These are phyloP conservation scores for Epizoanthus ramosus DNA, from an alignment of 92 coral and sea anemone species.

Conservation along the genomic window DNA sequence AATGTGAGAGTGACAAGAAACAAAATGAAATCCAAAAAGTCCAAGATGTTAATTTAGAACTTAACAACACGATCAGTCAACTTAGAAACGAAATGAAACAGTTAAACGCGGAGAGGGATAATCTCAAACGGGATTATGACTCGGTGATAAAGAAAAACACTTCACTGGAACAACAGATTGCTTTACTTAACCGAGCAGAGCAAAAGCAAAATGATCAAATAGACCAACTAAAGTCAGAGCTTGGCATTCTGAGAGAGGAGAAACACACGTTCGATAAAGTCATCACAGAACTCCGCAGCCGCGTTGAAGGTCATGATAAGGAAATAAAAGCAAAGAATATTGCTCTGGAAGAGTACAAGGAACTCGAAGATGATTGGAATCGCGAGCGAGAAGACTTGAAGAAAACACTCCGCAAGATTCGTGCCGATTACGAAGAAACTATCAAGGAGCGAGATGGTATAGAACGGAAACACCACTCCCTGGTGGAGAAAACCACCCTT, in stretches of 20 bases:
- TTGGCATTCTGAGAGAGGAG: constrained; percentile 71
- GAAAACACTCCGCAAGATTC: constrained; percentile 63
- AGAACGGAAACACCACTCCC: constrained; percentile 62
- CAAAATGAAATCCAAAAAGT: constrained; percentile 75
- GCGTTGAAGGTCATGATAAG: constrained; percentile 61
- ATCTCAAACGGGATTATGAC: constrained; percentile 80
- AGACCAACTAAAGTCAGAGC: constrained; percentile 72
- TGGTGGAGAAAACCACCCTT: constrained; percentile 63
- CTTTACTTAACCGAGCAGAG: constrained; percentile 53
- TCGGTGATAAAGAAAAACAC: constrained; percentile 61
- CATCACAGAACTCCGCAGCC: constrained; percentile 66
- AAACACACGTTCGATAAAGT: constrained; percentile 62
- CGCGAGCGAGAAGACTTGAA: constrained; percentile 60
- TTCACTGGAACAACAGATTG: constrained; percentile 79
- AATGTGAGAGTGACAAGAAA: constrained; percentile 67
- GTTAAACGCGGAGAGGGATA: constrained; percentile 66
- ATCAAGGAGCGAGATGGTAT: constrained; percentile 61
- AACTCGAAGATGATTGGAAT: constrained; percentile 56
- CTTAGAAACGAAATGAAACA: constrained; percentile 61
- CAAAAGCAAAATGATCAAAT: constrained; percentile 77
- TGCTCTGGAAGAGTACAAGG: constrained; percentile 61
- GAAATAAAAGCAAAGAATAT: constrained; percentile 57
- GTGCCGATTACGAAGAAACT: constrained; percentile 61
- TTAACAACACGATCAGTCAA: constrained; percentile 61
- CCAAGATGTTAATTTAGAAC: constrained; percentile 87